Conservation (phyloP, 2,888 invertebrate species). For the Eupithecia tripunctaria region DNA sequence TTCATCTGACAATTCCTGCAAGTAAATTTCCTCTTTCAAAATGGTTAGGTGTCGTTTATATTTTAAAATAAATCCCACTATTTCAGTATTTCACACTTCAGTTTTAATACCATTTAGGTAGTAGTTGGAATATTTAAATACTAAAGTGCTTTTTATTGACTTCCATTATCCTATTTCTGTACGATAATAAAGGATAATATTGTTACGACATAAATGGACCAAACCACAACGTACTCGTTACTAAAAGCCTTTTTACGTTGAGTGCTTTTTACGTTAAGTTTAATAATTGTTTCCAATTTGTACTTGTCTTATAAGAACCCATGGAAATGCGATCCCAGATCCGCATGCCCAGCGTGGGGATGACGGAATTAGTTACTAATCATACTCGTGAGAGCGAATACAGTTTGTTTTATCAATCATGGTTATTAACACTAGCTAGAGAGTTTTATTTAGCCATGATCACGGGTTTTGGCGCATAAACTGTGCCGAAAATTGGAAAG, state of each 20-base stretch:
- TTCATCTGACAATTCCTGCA: neutral
- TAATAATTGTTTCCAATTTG: neutral
- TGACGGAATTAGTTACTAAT: neutral
- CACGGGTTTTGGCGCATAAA: no score
- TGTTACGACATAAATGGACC: conserved; percentile 29
- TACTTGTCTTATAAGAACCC: neutral
- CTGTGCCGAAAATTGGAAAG: no score
- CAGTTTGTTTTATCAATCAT: no score
- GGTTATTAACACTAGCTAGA: no score
- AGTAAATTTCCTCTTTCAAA: neutral
- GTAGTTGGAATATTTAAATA: neutral
- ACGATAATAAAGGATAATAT: conserved; percentile 19
- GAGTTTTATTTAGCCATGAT: no score
- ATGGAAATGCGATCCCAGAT: neutral
- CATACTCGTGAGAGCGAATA: no score
- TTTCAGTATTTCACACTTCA: neutral
- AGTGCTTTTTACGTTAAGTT: conserved; percentile 29
- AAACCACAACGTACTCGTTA: conserved; percentile 24
- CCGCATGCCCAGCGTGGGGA: neutral
- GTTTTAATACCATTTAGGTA: neutral
- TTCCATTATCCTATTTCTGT: neutral
- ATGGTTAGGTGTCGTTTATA: neutral
- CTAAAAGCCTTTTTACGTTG: conserved; percentile 37
- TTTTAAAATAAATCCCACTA: neutral
- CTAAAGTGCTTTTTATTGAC: conserved; percentile 3